phyloP scores from a whole-genome alignment of 2,113 vertebrate species.

The Corythoichthys haematopterus region DNA sequence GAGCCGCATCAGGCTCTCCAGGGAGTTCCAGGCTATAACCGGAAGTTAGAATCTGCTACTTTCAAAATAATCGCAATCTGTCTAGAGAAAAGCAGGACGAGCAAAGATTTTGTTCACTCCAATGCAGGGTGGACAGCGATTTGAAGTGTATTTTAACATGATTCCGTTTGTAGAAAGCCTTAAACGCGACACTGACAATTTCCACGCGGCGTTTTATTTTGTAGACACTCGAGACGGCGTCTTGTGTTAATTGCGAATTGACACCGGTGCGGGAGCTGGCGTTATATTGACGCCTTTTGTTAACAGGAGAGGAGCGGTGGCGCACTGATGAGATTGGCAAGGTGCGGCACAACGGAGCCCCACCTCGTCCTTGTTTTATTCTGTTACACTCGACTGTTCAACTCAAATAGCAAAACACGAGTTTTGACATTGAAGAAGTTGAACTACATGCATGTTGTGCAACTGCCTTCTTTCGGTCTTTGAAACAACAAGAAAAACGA shows the following conservation, averaged over 20 bases:
- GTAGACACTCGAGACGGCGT: background rate
- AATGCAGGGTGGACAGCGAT: no score
- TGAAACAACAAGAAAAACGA: background rate
- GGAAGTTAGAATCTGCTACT: constrained; percentile 10
- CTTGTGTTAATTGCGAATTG: constrained; percentile 19
- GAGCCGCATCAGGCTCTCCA: constrained; percentile 29
- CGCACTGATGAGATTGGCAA: constrained; percentile 59
- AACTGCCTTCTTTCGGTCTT: background rate
- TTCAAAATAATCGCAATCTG: constrained; percentile 27
- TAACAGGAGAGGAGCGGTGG: constrained; percentile 46
- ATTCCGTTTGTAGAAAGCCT: background rate
- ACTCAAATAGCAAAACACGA: background rate
- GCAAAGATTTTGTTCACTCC: background rate
- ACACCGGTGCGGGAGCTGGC: constrained; percentile 35
- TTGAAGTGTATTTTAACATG: background rate
- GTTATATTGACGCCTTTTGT: constrained; percentile 64
- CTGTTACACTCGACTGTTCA: background rate
- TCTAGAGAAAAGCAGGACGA: background rate
- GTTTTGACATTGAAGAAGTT: background rate
- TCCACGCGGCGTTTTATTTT: constrained; percentile 36
- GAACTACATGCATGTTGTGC: background rate
- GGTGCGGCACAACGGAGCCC: constrained; percentile 47
- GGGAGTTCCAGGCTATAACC: background rate
- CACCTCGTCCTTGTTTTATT: constrained; percentile 10
- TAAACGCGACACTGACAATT: background rate